Base-by-base conservation (phyloP, 1,140 invertebrate genomes). In the Andricus grossulariae region DNA sequence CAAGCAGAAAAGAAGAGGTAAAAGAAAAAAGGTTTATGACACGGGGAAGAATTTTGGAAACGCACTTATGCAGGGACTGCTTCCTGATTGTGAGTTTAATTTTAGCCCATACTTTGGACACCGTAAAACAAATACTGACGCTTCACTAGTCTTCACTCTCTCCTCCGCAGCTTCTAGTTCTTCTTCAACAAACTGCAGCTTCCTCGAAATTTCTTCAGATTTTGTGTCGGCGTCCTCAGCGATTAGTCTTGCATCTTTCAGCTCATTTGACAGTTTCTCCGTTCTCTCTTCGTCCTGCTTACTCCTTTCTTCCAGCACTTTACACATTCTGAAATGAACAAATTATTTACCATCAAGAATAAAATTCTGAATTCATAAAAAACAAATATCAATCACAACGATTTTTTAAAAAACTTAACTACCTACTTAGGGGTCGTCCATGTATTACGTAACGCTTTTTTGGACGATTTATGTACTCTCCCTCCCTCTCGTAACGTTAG, bases 161-260 rank as follows among this genome's bases (percentile, higher is more conserved):
- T 97, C 96, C 91, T 97, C 96, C 84, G 97, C 96, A 82, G 95
- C 94, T 92, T 97, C 96, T 80, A 97, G 92, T 90, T 97, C 97
- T 86, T 96, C 96, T 91, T 97, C 97, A 93, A 97, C 96, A 92
- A 97, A 96, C 86, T 96, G 96, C 91, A 97, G 92, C 91, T 97
- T 97, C 92, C 94, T 95, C 80, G 96, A 95, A 84, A 97, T 96
- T 90, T 97, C 96, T 85, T 97, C 96, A 80, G 95, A 97, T 93
- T 96, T 97, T 77, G 95, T 89, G 84, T 97, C 96, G 81, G 95
- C 95, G 85, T 97, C 96, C 87, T 97, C 96, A 77, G 96, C 95
- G 81, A 96, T 93, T 83, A 95, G 92, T 90, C 95, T 93, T 18
- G 95, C 95, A 86, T 96, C 96, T 88, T 96, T 96, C 50, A 97